phyloP scores from a whole-genome alignment of 1,140 invertebrate species.

The Brachionus rotundiformis region DNA sequence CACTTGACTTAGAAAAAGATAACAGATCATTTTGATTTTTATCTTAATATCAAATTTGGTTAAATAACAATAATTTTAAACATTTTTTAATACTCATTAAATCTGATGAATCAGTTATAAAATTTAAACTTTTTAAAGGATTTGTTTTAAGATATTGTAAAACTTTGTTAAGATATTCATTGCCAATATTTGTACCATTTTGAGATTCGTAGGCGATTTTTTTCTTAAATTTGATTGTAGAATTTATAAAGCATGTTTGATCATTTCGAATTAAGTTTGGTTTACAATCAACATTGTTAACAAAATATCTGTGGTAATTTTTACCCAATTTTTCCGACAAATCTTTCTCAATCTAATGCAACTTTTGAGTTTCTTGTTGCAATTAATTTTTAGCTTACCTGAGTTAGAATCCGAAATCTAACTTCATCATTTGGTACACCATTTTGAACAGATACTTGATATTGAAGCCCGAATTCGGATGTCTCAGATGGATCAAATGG shows the following conservation, averaged over 20 bases:
- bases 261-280: neutral
- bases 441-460: neutral
- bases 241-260: neutral
- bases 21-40: neutral
- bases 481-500: slow-evolving; percentile 4
- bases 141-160: slow-evolving; percentile 4
- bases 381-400: neutral
- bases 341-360: slow-evolving; percentile 2
- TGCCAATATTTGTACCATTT: neutral
- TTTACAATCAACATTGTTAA: neutral
- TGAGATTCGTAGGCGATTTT: neutral
- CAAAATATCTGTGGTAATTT: neutral
- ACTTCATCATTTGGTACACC: slow-evolving; percentile 18
- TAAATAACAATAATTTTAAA: no score
- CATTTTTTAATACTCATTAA: slow-evolving; percentile 15
- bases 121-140: neutral
- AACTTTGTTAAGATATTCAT: neutral
- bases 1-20: neutral
- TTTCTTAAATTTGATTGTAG: neutral
- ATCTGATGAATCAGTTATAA: slow-evolving; percentile 21
- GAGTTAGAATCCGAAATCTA: neutral
- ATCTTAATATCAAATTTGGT: no score
- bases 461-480: neutral
- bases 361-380: neutral
- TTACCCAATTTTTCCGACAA: neutral